A percentile compares a stretch with the other conserved stretches of the same genome.
These are phyloP conservation scores for Thamnophis elegans DNA, from an alignment of 2,797 vertebrate genomes.

Conservation along the genomic window DNA sequence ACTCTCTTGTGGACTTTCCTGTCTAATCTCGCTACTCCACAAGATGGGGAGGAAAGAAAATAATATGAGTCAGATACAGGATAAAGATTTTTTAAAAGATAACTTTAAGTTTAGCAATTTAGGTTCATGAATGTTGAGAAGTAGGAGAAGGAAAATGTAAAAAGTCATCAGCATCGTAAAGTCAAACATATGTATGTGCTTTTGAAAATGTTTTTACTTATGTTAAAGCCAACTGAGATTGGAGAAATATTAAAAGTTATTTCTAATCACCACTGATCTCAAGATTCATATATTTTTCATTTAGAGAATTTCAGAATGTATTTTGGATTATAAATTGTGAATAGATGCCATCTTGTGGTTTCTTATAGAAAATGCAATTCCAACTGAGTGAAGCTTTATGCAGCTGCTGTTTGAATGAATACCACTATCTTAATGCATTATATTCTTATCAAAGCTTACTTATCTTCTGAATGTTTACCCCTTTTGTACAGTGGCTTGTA, in stretches of 20 bases:
- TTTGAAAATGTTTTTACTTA: neutral
- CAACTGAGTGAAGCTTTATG: neutral
- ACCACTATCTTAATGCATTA: constrained; percentile 12
- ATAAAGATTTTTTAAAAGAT: no score
- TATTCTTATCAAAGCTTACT: constrained; percentile 25
- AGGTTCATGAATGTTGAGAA: neutral
- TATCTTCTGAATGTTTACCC: constrained; percentile 20
- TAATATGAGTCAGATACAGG: neutral
- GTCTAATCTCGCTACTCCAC: neutral
- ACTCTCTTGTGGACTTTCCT: neutral
- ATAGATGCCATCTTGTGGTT: constrained; percentile 52
- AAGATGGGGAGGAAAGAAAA: neutral
- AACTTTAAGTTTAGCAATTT: neutral
- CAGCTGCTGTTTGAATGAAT: constrained; percentile 23
- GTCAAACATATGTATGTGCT: neutral
- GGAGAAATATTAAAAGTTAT: neutral
- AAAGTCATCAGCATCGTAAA: neutral
- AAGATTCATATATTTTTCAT: neutral
- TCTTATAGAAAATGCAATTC: fast-evolving
- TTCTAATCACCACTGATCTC: neutral
- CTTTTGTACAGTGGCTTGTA: neutral
- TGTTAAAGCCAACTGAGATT: neutral
- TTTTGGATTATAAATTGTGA: constrained; percentile 1
- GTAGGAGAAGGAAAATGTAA: neutral
- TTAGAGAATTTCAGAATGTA: neutral